Conservation (phyloP, 2,113 vertebrate genomes). For the Corythornis cristatus region DNA sequence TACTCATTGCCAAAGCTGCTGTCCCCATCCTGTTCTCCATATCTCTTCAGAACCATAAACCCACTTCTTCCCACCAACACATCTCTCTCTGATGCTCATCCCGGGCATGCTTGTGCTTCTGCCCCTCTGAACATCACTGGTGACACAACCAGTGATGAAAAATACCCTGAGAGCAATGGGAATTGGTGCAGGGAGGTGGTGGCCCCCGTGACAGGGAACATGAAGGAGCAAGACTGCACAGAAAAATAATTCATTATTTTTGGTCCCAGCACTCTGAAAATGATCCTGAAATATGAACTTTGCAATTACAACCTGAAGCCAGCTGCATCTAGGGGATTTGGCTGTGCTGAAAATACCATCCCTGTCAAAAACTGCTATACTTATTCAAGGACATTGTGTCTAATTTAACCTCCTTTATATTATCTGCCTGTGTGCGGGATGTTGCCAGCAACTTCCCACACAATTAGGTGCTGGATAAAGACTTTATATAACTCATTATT, state of each 20-base stretch:
- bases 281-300: background rate
- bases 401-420: background rate
- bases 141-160: no score
- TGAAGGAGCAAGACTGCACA: fast-evolving
- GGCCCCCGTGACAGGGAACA: no score
- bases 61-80: no score
- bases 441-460: background rate
- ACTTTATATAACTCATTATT: background rate
- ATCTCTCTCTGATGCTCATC: no score
- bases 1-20: no score
- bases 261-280: background rate
- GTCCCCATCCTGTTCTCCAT: no score
- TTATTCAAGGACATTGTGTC: fast-evolving
- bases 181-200: no score
- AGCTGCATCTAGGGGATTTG: background rate
- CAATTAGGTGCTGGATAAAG: background rate
- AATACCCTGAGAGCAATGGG: no score
- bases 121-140: no score
- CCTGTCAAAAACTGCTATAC: background rate
- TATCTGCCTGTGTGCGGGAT: fast-evolving
- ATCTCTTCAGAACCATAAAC: no score
- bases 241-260: background rate
- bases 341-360: background rate
- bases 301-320: background rate
- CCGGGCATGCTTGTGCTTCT: no score